Base-by-base conservation (phyloP, 2,888 invertebrate genomes). In the Diabrotica balteata region DNA sequence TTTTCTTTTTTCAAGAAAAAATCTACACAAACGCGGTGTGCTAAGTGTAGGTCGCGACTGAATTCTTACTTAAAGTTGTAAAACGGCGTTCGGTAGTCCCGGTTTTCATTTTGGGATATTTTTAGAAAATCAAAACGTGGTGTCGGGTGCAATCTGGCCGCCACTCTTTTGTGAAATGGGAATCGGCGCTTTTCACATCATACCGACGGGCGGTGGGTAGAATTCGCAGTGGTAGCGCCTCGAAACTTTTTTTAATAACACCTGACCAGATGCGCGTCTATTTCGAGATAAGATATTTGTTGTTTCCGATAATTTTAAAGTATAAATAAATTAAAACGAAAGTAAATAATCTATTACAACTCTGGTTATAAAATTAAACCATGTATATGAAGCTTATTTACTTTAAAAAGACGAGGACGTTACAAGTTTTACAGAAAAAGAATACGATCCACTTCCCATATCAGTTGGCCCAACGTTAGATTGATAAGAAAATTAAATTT, bases 121-220 rank as follows among this genome's bases (percentile, higher is more conserved):
- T 84, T 84, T 84, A 84, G 84, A 82, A 80, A 82, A 82, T 83
- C 82, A 80, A 81, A 81, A 80, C 75, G 58, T 57, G 75, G 81
- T 81, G 81, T 77, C 81, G 81, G 78, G 81, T 80, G 81, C 81
- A 81, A 74, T 70, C 49, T 57, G 46, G 59, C 54, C 62, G 68
- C 66, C 63, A 59, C 65, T 59, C 62, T 65, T 62, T 55, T 54
- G 64, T 76, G 73, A 76, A 76, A 76, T 76, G 76, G 77, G 76
- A 76, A 76, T 76, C 75, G 77, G 76, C 71, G 72, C 51, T 61
- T 64, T 59, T 59, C 57, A 22, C 32, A 32, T 32, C 32, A 32
- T 32, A 32, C 32, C 32, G 32, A 7, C 10, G 58, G 62, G 32
- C 52, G 52, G 64, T 64, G 64, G 64, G 64, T 45, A 52, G 44